A percentile compares a stretch with the other conserved stretches of the same genome.
phyloP scores from a whole-genome alignment of 1,140 invertebrate genomes.

The Leptinotarsa lineolata region DNA sequence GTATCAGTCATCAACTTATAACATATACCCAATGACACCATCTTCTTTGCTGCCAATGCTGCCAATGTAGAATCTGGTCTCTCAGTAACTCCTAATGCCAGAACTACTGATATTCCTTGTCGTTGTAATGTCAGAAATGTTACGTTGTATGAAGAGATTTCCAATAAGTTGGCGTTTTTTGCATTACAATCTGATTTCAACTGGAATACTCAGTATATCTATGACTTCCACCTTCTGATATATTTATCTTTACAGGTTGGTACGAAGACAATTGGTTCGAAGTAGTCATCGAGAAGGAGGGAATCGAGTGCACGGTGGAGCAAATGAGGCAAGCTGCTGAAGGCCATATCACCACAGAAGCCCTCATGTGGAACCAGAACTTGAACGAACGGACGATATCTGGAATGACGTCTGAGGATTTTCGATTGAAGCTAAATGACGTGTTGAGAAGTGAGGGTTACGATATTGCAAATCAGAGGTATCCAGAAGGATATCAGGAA shows the following conservation, averaged over 20 bases:
- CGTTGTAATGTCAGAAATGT: too few species aligned
- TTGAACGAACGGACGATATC: conserved; percentile 86
- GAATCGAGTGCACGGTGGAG: conserved; percentile 89
- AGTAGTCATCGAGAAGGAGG: conserved; percentile 82
- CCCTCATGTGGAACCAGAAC: conserved; percentile 97
- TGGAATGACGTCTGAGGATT: conserved; percentile 84
- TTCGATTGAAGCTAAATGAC: conserved; percentile 76
- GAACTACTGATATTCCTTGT: too few species aligned
- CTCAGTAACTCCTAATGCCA: too few species aligned
- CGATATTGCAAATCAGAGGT: conserved; percentile 79
- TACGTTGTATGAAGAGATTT: too few species aligned
- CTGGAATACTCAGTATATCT: too few species aligned
- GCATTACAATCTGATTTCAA: too few species aligned
- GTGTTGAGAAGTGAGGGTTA: conserved; percentile 77
- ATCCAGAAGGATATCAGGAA: conserved; percentile 95
- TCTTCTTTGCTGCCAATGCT: too few species aligned
- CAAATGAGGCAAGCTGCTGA: conserved; percentile 93
- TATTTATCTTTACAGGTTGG: conserved; percentile 71
- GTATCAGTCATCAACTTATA: too few species aligned
- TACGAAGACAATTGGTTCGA: conserved; percentile 99
- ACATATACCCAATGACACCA: too few species aligned
- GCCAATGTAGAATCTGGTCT: too few species aligned
- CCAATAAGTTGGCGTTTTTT: too few species aligned
- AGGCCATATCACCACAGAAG: conserved; percentile 97
- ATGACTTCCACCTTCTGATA: background rate